A percentile compares a stretch with the other conserved stretches of the same genome.
Evolutionary conservation across 2,888 invertebrate genomes (phyloP).

Genomic region (Coleophora flavipennella): DNA sequence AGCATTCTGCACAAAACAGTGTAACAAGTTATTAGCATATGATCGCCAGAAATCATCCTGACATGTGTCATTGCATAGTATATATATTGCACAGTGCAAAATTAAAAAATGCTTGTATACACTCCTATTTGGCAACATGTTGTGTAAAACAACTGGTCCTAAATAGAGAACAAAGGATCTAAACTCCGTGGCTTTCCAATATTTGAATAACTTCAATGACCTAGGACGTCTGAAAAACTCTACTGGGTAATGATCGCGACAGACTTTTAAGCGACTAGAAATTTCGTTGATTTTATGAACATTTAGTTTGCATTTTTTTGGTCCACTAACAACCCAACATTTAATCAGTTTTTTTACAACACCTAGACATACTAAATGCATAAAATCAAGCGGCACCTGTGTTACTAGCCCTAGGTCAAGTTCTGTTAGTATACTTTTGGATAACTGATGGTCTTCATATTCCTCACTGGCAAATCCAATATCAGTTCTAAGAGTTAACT

Average conservation of each 20-base stretch:
- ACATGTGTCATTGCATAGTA: constrained; percentile 4
- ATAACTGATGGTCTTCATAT: constrained; percentile 11
- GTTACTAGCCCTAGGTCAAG: constrained; percentile 10
- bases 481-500: constrained; percentile 7
- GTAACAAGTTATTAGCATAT: constrained; percentile 3
- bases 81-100: constrained; percentile 3
- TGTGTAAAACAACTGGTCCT: constrained; percentile 2
- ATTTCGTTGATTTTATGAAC: constrained; percentile 3
- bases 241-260: constrained; percentile 1
- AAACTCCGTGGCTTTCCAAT: constrained; percentile 10
- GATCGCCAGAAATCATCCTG: constrained; percentile 1
- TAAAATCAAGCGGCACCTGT: constrained; percentile 9
- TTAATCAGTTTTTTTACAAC: constrained; percentile 2
- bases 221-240: constrained; percentile 3
- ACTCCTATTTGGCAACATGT: constrained; percentile 1
- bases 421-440: constrained; percentile 10
- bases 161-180: constrained; percentile 5
- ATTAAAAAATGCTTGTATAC: constrained; percentile 4
- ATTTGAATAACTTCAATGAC: constrained; percentile 4
- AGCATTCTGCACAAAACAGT: background rate
- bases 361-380: constrained; percentile 7
- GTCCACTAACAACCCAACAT: constrained; percentile 6
- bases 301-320: constrained; percentile 6
- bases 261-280: constrained; percentile 2
- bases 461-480: constrained; percentile 5